Evolutionary conservation across 2,888 invertebrate genomes (phyloP).

Genomic region (Perizoma affinitatum): DNA sequence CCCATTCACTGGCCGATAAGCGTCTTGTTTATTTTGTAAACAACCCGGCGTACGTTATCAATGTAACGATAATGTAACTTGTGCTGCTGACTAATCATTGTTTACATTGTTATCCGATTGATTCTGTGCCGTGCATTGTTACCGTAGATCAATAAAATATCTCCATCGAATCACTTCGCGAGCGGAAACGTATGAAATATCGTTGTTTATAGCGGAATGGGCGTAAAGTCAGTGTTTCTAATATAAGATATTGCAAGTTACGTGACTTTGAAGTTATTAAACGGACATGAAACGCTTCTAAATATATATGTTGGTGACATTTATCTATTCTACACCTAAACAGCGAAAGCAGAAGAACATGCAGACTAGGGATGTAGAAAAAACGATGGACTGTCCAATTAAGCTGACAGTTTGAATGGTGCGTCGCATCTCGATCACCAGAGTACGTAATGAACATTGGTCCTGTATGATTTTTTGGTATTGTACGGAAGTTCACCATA

Average conservation of each 20-base stretch:
- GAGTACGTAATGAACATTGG: too few relatives aligned
- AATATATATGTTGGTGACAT: too few relatives aligned
- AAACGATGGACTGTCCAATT: too few relatives aligned
- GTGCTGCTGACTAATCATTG: constrained; percentile 18
- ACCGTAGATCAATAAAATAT: neutral
- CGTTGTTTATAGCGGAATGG: constrained; percentile 1
- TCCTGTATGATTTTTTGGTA: too few relatives aligned
- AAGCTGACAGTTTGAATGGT: too few relatives aligned
- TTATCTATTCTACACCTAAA: too few relatives aligned
- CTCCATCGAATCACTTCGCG: neutral
- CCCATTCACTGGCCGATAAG: constrained; percentile 54
- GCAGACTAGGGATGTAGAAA: too few relatives aligned
- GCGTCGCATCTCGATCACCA: too few relatives aligned
- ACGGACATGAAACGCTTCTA: neutral
- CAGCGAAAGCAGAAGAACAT: too few relatives aligned
- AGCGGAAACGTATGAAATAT: constrained; percentile 6
- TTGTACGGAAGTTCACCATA: too few relatives aligned
- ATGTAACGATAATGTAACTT: constrained; percentile 20
- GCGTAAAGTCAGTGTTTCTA: constrained; percentile 11
- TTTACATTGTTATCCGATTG: constrained; percentile 32
- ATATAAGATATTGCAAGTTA: constrained; percentile 2
- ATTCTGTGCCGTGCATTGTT: neutral
- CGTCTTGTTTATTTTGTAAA: constrained; percentile 74
- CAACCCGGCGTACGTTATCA: constrained; percentile 60
- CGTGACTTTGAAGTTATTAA: constrained; percentile 11